Base-by-base conservation (phyloP, 2,888 invertebrate species). In the Caenorhabditis wallacei region DNA sequence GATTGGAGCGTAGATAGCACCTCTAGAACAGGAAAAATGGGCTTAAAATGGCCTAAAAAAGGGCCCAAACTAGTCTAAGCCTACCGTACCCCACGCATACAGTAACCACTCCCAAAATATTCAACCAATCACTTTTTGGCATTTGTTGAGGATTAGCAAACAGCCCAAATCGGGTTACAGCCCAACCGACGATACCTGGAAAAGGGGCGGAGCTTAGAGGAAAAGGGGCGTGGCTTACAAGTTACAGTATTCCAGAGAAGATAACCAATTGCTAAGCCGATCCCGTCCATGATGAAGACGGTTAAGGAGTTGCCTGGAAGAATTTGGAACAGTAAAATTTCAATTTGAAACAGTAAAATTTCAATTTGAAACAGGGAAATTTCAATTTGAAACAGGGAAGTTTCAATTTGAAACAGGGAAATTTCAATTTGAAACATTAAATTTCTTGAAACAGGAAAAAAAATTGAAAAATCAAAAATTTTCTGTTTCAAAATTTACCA, bases 211-310 rank as follows among this genome's bases (percentile, higher is more conserved):
- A 5, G 3, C 8, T n/a, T 18, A 10, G 13, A 13, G 40, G 40
- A 40, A 40, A 40, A 40, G 40, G 40, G 40, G 40, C 13, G 40
- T 40, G 40, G 40, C 40, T 11, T 20, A 72, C 84, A 80, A 0
- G 83, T 79, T 5, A 86, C 80, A 3, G 87, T 85, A 59, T 88
- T 88, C 88, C 88, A 88, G 2, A 88, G 66, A 7, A 88, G 72
- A 51, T 82, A 80, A 46, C 87, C 88, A 7, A 88, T 82, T 16
- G 88, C 84, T 76, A 88, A 78, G 10, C 88, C 88, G 10, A 88
- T 66, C 11, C 88, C 85, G 46, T 85, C 82, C 87, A 88, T 87
- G n/a, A 87, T 87, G 37, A 84, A 79, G 3, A 86, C 70, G 11
- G 84, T 82, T 20, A 84, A 48, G 0, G 85, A 80, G 71, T 86